Conservation (phyloP, 2,797 vertebrate species). For the Chaetophractus vellerosus region DNA sequence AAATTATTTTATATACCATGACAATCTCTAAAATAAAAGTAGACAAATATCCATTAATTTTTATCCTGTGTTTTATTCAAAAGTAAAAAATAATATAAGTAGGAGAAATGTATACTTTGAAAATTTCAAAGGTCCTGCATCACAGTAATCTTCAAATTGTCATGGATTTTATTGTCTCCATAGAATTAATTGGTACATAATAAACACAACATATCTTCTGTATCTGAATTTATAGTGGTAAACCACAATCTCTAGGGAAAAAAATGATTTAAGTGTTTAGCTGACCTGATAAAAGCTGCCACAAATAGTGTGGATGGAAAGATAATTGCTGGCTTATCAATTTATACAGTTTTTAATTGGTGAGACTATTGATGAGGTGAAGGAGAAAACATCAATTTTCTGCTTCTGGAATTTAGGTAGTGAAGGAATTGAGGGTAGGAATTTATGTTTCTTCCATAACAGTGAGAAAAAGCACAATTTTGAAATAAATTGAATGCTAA, state of each 20-base stretch:
- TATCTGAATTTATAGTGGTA: conserved; percentile 16
- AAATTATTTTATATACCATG: not conserved
- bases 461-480: not conserved
- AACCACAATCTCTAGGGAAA: not conserved
- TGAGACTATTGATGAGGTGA: not conserved
- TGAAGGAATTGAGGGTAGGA: not conserved
- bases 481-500: not conserved
- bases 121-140: not conserved
- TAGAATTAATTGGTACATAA: not conserved
- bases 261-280: not conserved
- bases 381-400: not conserved
- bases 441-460: not conserved
- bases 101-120: not conserved
- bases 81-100: not conserved
- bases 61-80: not conserved
- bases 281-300: not conserved
- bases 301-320: not conserved
- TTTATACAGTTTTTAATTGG: not conserved
- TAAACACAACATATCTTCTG: not conserved
- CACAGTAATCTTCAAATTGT: not conserved
- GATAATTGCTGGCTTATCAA: not conserved
- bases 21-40: not conserved
- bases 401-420: not conserved
- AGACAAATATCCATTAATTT: not conserved
- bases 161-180: not conserved